Conservation (phyloP, 2,797 vertebrate species). For the Microctenopoma stevenorrisi region DNA sequence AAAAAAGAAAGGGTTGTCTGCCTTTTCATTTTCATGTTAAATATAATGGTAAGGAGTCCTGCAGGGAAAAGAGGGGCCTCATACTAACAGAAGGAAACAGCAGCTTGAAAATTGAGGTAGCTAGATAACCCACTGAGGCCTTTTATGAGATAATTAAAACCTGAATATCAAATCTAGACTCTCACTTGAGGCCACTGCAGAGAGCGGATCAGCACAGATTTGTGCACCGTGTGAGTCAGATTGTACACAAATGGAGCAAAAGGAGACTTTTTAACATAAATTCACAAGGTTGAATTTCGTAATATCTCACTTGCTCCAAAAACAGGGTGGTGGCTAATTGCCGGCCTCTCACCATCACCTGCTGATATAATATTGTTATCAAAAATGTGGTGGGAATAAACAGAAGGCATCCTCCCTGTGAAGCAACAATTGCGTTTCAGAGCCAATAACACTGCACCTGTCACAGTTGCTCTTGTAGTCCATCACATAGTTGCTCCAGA, state of each 20-base stretch:
- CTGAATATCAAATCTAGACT: conserved; percentile 55
- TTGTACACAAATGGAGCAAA: conserved; percentile 36
- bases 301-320: conserved; percentile 32
- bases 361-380: conserved; percentile 40
- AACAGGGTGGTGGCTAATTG: conserved; percentile 29
- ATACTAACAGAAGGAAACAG: conserved; percentile 48
- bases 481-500: conserved; percentile 33
- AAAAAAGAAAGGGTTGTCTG: conserved; percentile 21
- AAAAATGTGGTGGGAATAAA: conserved; percentile 39
- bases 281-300: conserved; percentile 26
- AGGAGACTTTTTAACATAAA: conserved; percentile 40
- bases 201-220: conserved; percentile 31
- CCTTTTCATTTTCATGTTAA: conserved; percentile 26
- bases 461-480: conserved; percentile 41
- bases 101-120: conserved; percentile 41
- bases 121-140: conserved; percentile 38
- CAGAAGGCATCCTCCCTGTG: conserved; percentile 41
- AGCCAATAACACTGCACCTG: conserved; percentile 57
- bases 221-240: conserved; percentile 41
- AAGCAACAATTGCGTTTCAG: conserved; percentile 52
- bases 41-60: conserved; percentile 48
- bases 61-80: conserved; percentile 24
- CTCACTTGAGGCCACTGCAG: conserved; percentile 40
- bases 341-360: conserved; percentile 40
- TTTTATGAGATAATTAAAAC: conserved; percentile 70